These are phyloP conservation scores for Morinoia aosen DNA, from an alignment of 2,888 invertebrate genomes.

Conservation along the genomic window DNA sequence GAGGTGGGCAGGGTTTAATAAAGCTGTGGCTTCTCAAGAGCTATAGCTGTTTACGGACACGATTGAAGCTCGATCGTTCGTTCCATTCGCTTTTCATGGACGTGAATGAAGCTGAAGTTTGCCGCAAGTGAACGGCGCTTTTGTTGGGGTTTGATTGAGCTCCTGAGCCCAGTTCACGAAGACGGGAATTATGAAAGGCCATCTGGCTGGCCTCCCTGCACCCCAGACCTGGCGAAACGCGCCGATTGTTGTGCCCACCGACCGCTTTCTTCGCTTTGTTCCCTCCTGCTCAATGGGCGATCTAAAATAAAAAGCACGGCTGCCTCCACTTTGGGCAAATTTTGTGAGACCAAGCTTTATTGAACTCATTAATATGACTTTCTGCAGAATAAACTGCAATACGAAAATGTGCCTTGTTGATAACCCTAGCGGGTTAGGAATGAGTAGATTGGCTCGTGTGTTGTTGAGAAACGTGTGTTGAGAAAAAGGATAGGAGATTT, in stretches of 20 bases:
- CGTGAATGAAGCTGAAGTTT: slow-evolving; percentile 11
- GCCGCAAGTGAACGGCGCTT: slow-evolving; percentile 43
- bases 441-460: no score
- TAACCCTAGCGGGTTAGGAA: no score
- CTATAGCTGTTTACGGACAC: slow-evolving; percentile 12
- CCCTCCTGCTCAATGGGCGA: not conserved
- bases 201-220: slow-evolving; percentile 6
- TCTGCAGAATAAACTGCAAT: not conserved
- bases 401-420: no score
- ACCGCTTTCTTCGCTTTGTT: slow-evolving; percentile 13
- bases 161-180: not conserved
- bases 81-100: not conserved
- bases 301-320: not conserved
- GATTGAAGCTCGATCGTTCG: not conserved
- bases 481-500: no score
- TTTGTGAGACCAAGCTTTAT: not conserved
- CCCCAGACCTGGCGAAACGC: slow-evolving; percentile 25
- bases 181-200: slow-evolving; percentile 42
- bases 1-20: not conserved
- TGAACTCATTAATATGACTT: not conserved
- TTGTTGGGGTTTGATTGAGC: slow-evolving; percentile 51
- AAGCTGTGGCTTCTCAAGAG: not conserved
- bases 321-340: not conserved
- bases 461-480: no score
- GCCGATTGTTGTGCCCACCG: slow-evolving; percentile 14